phyloP scores from a whole-genome alignment of 2,888 invertebrate genomes.

The Sphaeridia pumilis region DNA sequence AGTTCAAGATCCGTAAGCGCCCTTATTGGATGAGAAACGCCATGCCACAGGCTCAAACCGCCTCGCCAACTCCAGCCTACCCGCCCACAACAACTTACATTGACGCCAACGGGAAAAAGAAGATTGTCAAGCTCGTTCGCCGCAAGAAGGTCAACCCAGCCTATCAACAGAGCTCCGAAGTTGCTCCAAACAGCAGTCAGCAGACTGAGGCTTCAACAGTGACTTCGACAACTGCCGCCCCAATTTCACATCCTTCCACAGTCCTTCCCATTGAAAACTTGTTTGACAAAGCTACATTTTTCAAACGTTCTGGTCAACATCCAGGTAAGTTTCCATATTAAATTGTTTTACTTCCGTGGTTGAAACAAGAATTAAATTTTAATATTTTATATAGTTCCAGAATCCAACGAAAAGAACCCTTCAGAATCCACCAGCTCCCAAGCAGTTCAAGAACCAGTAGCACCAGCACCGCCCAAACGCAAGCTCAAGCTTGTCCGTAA shows the following conservation, averaged over 20 bases:
- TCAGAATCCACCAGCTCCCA: constrained; percentile 4
- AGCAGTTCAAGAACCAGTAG: neutral
- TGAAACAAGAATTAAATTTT: neutral
- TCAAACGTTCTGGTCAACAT: constrained; percentile 27
- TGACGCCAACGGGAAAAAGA: constrained; percentile 13
- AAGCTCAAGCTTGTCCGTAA: constrained; percentile 34
- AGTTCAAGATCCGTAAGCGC: constrained; percentile 16
- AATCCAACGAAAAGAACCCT: constrained; percentile 16
- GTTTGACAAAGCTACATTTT: constrained; percentile 24
- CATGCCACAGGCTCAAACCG: constrained; percentile 7
- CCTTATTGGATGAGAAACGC: constrained; percentile 21
- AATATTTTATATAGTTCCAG: constrained; percentile 14
- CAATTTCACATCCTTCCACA: constrained; percentile 13
- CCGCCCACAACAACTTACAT: constrained; percentile 5
- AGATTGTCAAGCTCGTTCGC: constrained; percentile 29
- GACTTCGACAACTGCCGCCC: constrained; percentile 1
- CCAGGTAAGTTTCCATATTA: constrained; percentile 18
- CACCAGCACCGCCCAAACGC: constrained; percentile 4
- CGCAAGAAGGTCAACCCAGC: constrained; percentile 18
- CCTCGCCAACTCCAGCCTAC: constrained; percentile 5
- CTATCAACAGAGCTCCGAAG: constrained; percentile 2
- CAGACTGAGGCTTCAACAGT: neutral
- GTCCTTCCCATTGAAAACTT: constrained; percentile 23
- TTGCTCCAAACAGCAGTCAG: neutral
- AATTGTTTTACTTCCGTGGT: neutral